Evolutionary conservation across 2,888 invertebrate species (phyloP), one percentile per base, ranked within the genome.

Genomic region (Argyra leucocephala): DNA sequence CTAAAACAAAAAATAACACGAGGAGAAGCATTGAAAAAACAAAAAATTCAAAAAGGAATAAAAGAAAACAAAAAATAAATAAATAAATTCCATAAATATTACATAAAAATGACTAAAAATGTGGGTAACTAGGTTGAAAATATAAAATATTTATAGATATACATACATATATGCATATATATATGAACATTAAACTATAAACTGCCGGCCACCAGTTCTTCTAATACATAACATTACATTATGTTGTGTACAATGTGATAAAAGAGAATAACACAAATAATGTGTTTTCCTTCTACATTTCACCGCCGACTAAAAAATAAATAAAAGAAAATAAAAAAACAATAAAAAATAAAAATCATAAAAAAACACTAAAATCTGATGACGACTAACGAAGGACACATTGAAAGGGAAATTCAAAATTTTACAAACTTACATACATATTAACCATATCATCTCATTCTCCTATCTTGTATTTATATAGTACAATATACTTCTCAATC

Each of bases 61-160:
- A 9, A 12, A 37, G 37, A 37, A 12, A 48, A 48, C 10, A 31
- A 31, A 31, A 31, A 10, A 31, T 5, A 31, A 31, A 31, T 31
- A 10, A 31, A 31, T 7, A 48, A 1, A n/a, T 48, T 48, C n/a
- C 48, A 48, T 48, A 48, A 48, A 48, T 48, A 48, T 48, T 48
- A 48, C 48, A n/a, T 48, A 48, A 48, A 48, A 37, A 37, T 37
- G 37, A 37, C 5, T 37, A 37, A 37, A 37, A 48, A 48, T 48
- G n/a, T 48, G 48, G 48, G 48, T 48, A 48, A 48, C 48, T 48
- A 48, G 48, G 48, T n/a, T 48, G 48, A 48, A 48, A 48, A 48
- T 37, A n/a, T n/a, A n/a, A n/a, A 37, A 37, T 37, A 48, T 18
- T 18, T 18, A 48, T 18, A 48, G 18, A 48, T 15, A 18, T 5